Percentiles rank a stretch among this genome's conserved stretches.
Evolutionary conservation across 2,888 invertebrate genomes (phyloP).

Genomic region (Philereme vetulata): DNA sequence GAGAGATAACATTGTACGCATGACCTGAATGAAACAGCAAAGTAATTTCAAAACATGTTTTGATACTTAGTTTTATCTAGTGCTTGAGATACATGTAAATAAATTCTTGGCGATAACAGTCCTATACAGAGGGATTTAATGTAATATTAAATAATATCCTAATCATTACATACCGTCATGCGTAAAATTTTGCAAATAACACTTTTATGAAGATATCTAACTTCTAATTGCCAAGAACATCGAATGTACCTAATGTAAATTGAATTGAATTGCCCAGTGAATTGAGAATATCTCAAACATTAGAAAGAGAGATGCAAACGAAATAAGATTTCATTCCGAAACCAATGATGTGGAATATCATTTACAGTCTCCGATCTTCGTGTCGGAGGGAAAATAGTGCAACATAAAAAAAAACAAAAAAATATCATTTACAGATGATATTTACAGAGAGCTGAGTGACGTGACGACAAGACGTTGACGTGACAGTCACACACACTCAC

Average conservation of each 20-base stretch:
- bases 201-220: too few species aligned
- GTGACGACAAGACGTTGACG: slow-evolving; percentile 26
- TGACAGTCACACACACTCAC: slow-evolving; percentile 14
- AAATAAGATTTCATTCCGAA: slow-evolving; percentile 8
- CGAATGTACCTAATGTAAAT: neutral
- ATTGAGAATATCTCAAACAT: neutral
- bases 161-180: neutral
- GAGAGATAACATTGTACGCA: slow-evolving; percentile 40
- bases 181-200: slow-evolving; percentile 3
- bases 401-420: too few species aligned
- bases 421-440: too few species aligned
- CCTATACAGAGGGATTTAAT: neutral
- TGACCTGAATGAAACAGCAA: slow-evolving; percentile 41
- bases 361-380: too few species aligned
- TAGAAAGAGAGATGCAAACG: neutral
- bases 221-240: neutral
- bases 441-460: slow-evolving; percentile 3
- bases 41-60: slow-evolving; percentile 38
- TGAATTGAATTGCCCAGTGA: neutral
- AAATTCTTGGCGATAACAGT: neutral
- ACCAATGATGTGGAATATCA: slow-evolving; percentile 22
- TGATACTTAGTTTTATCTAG: slow-evolving; percentile 18
- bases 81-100: neutral
- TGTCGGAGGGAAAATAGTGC: too few species aligned
- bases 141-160: neutral